Evolutionary conservation across 2,888 invertebrate species (phyloP), one percentile per base, ranked within the genome.

Genomic region (Lasioglossum zephyrum): DNA sequence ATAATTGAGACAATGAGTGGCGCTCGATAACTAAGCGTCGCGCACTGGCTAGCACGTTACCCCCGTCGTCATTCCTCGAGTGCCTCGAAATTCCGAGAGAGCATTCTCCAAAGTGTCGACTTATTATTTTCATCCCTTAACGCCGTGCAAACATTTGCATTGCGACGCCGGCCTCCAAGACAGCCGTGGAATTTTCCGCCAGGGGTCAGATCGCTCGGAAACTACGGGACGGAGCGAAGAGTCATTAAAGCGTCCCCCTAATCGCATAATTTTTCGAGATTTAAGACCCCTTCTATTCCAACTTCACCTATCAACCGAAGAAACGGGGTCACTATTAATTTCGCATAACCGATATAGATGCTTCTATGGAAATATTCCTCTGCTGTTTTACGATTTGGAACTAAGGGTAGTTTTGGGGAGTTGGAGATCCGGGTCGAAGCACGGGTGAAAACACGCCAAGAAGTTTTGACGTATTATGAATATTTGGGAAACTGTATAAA

Each of bases 71-170:
- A 26, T 47, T 36, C 31, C 39, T 36, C 78, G n/a, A 70, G 47
- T 70, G 76, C 53, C 53, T 66, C 84, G 77, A 83, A 87, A 86
- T 84, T 81, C 82, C 63, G 49, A 75, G 41, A 66, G 26, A n/a
- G 81, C 79, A 70, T 77, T 79, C 73, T 16, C 69, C 69, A 53
- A 63, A 78, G 60, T 39, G 84, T 84, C 75, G 86, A 92, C 92
- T 93, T 92, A 92, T 93, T 93, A 93, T 91, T 93, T 92, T 91
- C 90, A 91, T 91, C 90, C 88, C 89, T 90, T 89, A 90, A 92
- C 89, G 87, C 90, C 84, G 82, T 74, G 88, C 91, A 93, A 93
- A 93, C 86, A 91, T 93, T 93, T 92, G 92, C 91, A 89, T 90
- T 92, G 92, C 87, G 79, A 88, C 81, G 70, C 18, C 72, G 73